Evolutionary conservation across 2,888 invertebrate genomes (phyloP).

Genomic region (Xestobium rufovillosum): DNA sequence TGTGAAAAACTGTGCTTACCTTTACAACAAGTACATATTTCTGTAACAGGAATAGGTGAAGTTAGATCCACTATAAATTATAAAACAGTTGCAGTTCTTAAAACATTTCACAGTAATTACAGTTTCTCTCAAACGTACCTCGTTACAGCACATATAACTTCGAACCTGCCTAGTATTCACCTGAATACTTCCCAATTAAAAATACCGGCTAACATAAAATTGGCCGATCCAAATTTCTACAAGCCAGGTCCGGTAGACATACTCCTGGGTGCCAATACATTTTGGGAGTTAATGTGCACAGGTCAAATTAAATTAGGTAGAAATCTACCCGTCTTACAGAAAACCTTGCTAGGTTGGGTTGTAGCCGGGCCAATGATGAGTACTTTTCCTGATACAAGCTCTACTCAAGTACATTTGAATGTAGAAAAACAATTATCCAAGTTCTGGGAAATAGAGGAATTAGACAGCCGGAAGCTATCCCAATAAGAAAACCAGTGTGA

Average conservation of each 20-base stretch:
- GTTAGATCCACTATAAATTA: not conserved
- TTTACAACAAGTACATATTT: not conserved
- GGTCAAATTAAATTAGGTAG: conserved; percentile 10
- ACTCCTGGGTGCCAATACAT: conserved; percentile 19
- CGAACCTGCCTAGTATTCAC: conserved; percentile 17
- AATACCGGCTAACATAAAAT: conserved; percentile 18
- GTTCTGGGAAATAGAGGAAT: no score
- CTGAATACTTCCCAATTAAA: conserved; percentile 15
- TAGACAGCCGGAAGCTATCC: no score
- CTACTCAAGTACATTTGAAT: no score
- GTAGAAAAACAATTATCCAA: no score
- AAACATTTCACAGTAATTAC: no score
- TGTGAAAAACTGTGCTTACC: conserved; percentile 1
- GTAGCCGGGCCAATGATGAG: conserved; percentile 8
- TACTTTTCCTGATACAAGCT: no score
- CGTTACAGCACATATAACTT: conserved; percentile 21
- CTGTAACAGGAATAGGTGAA: conserved; percentile 4
- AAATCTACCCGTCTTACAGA: conserved; percentile 13
- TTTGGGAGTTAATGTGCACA: conserved; percentile 6
- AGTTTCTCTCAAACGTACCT: no score
- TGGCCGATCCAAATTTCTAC: conserved; percentile 20
- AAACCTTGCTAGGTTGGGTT: conserved; percentile 15
- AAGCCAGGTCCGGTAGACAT: conserved; percentile 19
- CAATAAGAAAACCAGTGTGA: conserved; percentile 3
- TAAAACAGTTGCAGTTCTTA: no score